These are phyloP conservation scores for Amphipoea oculea DNA, from an alignment of 2,888 invertebrate species.

Conservation along the genomic window DNA sequence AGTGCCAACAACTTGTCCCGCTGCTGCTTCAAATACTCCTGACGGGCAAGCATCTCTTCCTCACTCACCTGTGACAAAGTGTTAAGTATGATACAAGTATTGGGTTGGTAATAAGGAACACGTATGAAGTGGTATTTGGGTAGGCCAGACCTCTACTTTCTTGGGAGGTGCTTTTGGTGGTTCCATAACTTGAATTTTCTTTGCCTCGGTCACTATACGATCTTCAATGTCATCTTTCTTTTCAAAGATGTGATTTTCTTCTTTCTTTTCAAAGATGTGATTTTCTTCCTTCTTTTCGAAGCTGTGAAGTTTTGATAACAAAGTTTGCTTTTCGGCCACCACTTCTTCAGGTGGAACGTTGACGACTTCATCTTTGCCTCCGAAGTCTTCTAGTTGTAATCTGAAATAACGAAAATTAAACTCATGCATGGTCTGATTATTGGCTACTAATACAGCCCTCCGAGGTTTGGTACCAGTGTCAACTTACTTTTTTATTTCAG, in stretches of 20 bases:
- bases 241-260: conserved; percentile 82
- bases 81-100: background rate
- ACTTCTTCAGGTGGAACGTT: conserved; percentile 83
- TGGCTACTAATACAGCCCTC: background rate
- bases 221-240: conserved; percentile 75
- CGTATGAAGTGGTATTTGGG: background rate
- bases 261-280: conserved; percentile 83
- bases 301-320: conserved; percentile 83
- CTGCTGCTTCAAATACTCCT: conserved; percentile 96
- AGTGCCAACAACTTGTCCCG: conserved; percentile 97
- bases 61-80: conserved; percentile 79
- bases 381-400: conserved; percentile 81
- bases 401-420: conserved; percentile 66
- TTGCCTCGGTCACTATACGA: conserved; percentile 48
- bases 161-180: conserved; percentile 75
- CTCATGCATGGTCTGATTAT: background rate
- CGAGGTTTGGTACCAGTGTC: background rate
- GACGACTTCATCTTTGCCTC: conserved; percentile 73
- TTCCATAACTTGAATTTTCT: conserved; percentile 66
- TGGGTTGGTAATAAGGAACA: background rate
- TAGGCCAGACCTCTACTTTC: conserved; percentile 80
- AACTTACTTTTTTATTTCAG: conserved; percentile 90
- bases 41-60: conserved; percentile 93
- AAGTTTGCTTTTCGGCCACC: conserved; percentile 84
- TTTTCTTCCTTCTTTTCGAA: conserved; percentile 84